These are phyloP conservation scores for Pelodytes ibericus DNA, from an alignment of 2,797 vertebrate species.

Conservation along the genomic window DNA sequence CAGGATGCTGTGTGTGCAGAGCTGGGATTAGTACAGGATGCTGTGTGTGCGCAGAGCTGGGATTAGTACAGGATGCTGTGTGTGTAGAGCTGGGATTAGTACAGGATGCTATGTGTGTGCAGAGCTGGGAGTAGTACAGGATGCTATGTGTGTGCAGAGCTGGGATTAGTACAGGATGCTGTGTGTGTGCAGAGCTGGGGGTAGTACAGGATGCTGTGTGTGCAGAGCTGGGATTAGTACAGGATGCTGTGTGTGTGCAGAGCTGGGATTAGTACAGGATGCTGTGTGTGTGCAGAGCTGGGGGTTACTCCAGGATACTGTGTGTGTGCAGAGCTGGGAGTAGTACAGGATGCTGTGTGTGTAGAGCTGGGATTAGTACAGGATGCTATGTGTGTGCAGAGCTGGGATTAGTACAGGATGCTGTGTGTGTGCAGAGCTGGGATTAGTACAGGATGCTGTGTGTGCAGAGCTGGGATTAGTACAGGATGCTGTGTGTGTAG, in stretches of 20 bases:
- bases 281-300: too few relatives aligned
- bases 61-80: neutral
- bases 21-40: slow-evolving; percentile 11
- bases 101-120: slow-evolving; percentile 3
- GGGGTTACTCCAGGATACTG: too few relatives aligned
- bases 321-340: too few relatives aligned
- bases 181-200: neutral
- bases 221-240: neutral
- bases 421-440: neutral
- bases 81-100: neutral
- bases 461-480: too few relatives aligned
- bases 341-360: neutral
- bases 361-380: neutral
- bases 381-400: slow-evolving; percentile 62
- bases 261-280: neutral
- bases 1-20: neutral
- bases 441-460: neutral
- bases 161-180: neutral
- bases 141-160: neutral
- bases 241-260: too few relatives aligned
- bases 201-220: neutral
- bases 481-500: neutral
- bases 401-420: neutral
- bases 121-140: neutral
- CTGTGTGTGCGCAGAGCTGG: slow-evolving; percentile 1